Evolutionary conservation across 2,113 vertebrate species (phyloP).

Genomic region (Formicarius rufipectus): DNA sequence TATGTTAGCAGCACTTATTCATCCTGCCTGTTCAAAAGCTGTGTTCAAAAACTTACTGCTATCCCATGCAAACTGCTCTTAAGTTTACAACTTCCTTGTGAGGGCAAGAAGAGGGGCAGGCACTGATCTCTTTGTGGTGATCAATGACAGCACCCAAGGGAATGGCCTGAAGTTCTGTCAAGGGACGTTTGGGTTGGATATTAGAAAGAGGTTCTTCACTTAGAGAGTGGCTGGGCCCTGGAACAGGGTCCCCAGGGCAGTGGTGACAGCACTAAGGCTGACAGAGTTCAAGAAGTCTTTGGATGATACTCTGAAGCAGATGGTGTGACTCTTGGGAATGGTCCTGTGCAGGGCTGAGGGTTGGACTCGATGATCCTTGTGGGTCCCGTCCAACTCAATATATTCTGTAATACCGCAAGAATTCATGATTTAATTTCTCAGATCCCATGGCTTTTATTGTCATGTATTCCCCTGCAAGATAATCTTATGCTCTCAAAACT

Average conservation of each 20-base stretch:
- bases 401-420: background rate
- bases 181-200: background rate
- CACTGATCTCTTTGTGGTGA: background rate
- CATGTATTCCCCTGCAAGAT: background rate
- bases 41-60: background rate
- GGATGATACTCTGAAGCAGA: background rate
- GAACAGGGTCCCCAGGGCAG: background rate
- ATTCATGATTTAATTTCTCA: background rate
- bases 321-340: background rate
- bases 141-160: background rate
- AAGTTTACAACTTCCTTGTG: background rate
- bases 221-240: background rate
- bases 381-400: background rate
- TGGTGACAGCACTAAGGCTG: background rate
- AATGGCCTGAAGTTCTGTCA: background rate
- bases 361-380: background rate
- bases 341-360: background rate
- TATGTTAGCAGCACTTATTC: background rate
- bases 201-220: background rate
- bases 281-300: background rate
- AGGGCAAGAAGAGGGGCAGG: background rate
- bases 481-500: background rate
- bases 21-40: background rate
- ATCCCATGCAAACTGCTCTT: background rate
- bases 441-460: background rate